Evolutionary conservation across 1,140 invertebrate species (phyloP).

Genomic region (Rhopalosiphum maidis): DNA sequence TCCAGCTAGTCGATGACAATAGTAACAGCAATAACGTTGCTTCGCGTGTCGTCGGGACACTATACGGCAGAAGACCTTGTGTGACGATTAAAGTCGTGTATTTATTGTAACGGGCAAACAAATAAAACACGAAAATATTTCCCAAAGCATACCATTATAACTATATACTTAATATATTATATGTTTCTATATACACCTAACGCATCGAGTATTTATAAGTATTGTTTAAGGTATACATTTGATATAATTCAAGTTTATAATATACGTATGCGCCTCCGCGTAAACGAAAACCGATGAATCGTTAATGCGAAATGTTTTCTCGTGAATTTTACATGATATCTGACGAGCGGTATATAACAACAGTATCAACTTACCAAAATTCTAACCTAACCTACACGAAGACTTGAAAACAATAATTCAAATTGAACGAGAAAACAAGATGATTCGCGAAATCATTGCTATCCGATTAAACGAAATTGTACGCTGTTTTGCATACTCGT

Average conservation of each 20-base stretch:
- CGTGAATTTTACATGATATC: neutral
- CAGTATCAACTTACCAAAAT: neutral
- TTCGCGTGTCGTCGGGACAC: neutral
- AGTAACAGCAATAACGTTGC: neutral
- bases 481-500: neutral
- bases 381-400: neutral
- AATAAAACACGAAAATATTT: neutral
- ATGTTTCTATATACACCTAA: no score
- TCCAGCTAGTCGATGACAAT: neutral
- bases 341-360: no score
- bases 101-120: neutral
- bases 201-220: no score
- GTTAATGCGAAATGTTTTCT: neutral
- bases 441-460: neutral
- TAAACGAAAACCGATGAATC: neutral
- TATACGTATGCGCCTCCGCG: neutral
- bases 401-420: neutral
- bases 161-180: no score
- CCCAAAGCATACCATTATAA: neutral
- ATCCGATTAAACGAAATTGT: neutral
- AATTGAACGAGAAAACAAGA: neutral
- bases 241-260: neutral
- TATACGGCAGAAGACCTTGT: neutral
- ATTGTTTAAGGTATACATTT: no score
- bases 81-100: neutral